A percentile compares a stretch with the other conserved stretches of the same genome.
phyloP scores from a whole-genome alignment of 2,113 vertebrate genomes.

The Scomber japonicus region DNA sequence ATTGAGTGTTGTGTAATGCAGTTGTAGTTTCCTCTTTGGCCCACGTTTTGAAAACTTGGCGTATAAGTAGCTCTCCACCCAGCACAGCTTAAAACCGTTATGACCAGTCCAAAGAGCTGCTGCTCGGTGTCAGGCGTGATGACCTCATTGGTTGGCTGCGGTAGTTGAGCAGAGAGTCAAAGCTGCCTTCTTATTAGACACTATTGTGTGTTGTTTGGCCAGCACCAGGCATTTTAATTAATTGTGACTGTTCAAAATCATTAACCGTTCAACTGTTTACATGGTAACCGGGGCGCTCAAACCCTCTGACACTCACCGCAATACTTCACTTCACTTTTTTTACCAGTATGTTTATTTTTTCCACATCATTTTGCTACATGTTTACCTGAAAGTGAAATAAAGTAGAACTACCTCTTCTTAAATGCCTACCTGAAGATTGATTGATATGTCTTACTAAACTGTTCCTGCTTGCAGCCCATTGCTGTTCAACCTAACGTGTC shows the following conservation, averaged over 20 bases:
- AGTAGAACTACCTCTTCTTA: not conserved
- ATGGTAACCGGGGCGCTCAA: not conserved
- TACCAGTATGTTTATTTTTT: not conserved
- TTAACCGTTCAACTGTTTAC: not conserved
- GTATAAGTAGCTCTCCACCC: conserved; percentile 38
- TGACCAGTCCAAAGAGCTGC: conserved; percentile 19
- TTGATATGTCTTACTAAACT: not conserved
- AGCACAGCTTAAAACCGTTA: conserved; percentile 24
- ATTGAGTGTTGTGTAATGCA: conserved; percentile 30
- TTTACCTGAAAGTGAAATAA: not conserved
- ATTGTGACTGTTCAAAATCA: not conserved
- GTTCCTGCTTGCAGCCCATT: not conserved
- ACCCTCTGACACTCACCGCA: not conserved
- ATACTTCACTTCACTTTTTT: not conserved
- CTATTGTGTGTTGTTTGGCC: conserved; percentile 24
- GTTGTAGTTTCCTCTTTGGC: conserved; percentile 55
- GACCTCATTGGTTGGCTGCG: conserved; percentile 50
- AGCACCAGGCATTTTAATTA: not conserved
- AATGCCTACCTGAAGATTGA: not conserved
- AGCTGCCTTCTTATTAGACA: conserved; percentile 12
- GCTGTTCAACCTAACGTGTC: conserved; percentile 1
- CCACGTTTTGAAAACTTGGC: conserved; percentile 44
- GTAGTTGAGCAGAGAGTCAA: conserved; percentile 13
- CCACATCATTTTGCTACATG: not conserved
- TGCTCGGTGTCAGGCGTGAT: conserved; percentile 27